A percentile compares a stretch with the other conserved stretches of the same genome.
Evolutionary conservation across 2,113 vertebrate species (phyloP).

Genomic region (Hemibagrus wyckioides): DNA sequence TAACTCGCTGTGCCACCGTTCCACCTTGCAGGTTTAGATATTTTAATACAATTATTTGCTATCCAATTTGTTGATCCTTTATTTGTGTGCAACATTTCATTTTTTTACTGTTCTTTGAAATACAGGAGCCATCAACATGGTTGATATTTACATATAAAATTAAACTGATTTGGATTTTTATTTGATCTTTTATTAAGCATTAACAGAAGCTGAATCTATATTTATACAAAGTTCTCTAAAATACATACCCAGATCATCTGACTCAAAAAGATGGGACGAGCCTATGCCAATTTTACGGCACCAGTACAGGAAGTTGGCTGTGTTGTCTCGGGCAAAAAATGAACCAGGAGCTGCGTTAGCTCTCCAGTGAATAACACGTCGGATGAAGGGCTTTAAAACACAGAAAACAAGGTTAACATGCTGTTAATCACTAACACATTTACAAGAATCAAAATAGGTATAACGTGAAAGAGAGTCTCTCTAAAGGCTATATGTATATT

Average conservation of each 20-base stretch:
- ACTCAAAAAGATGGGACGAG: conserved; percentile 94
- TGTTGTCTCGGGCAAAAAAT: conserved; percentile 96
- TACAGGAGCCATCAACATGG: not conserved
- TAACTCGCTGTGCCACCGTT: not conserved
- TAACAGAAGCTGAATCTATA: not conserved
- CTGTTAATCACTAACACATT: not conserved
- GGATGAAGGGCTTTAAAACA: conserved; percentile 61
- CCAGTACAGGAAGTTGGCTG: conserved; percentile 97
- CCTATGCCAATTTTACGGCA: conserved; percentile 93
- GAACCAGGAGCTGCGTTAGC: conserved; percentile 91
- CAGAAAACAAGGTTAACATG: conserved; percentile 27
- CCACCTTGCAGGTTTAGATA: not conserved
- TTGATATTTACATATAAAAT: not conserved
- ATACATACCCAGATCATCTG: conserved; percentile 93
- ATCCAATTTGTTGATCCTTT: not conserved
- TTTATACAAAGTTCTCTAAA: not conserved
- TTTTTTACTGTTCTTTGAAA: not conserved
- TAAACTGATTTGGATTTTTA: too few relatives aligned
- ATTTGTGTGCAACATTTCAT: not conserved
- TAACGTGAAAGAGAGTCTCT: not conserved
- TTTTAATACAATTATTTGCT: not conserved
- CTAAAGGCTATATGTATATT: not conserved
- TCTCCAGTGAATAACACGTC: conserved; percentile 88
- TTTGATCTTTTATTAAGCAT: not conserved
- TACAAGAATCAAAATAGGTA: not conserved